A percentile compares a stretch with the other conserved stretches of the same genome.
These are phyloP conservation scores for Batillaria attramentaria DNA, from an alignment of 1,140 invertebrate genomes.

Conservation along the genomic window DNA sequence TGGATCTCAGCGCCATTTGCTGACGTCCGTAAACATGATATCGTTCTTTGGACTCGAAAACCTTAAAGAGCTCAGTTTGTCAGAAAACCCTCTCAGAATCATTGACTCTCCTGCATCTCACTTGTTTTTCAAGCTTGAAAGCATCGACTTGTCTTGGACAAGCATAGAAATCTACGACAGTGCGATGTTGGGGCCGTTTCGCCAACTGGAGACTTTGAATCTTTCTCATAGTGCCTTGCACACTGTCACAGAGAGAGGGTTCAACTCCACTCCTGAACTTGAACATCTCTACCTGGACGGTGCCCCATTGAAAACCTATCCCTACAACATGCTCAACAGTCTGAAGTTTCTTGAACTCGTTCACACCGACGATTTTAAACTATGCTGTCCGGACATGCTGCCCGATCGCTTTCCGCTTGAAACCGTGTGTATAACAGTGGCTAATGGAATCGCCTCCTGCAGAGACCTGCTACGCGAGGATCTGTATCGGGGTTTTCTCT, in stretches of 20 bases:
- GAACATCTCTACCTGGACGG: constrained; percentile 31
- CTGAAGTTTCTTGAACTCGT: constrained; percentile 34
- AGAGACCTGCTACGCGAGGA: constrained; percentile 39
- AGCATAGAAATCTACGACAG: not conserved
- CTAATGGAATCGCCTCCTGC: constrained; percentile 48
- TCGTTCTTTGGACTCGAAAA: constrained; percentile 17
- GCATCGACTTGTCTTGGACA: not conserved
- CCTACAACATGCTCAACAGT: constrained; percentile 33
- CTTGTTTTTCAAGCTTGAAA: no score
- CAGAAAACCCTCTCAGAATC: not conserved
- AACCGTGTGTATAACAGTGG: constrained; percentile 38
- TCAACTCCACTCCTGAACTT: not conserved
- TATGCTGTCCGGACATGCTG: constrained; percentile 42
- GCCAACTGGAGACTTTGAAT: constrained; percentile 15
- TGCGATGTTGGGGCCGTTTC: not conserved
- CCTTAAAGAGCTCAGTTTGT: constrained; percentile 17
- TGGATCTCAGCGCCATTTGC: constrained; percentile 29
- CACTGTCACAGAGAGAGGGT: constrained; percentile 20
- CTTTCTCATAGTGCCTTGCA: constrained; percentile 1
- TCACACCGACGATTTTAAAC: constrained; percentile 36
- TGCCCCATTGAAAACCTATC: constrained; percentile 28
- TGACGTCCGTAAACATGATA: not conserved
- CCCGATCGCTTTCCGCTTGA: constrained; percentile 19
- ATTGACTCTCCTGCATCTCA: no score
- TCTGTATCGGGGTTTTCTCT: constrained; percentile 38